Evolutionary conservation across 2,888 invertebrate genomes (phyloP), one percentile per base, ranked within the genome.

Genomic region (Micoletzkya japonica): DNA sequence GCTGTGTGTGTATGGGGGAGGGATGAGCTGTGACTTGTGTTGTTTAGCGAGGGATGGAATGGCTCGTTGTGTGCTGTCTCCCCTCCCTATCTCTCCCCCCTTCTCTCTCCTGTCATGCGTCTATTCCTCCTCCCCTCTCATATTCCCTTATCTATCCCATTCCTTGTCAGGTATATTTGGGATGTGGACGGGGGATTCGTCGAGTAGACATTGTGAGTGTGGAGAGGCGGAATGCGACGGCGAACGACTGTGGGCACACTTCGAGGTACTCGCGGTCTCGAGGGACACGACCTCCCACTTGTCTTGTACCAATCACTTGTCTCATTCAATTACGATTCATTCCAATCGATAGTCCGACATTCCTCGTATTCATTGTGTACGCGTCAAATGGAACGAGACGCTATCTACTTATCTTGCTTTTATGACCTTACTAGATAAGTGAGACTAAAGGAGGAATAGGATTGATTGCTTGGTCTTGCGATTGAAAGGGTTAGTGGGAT

Each of bases 161-260:
- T 61, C 49, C n/a, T 60, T 61, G 44, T 49, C n/a, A 49, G 44
- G 44, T 61, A 49, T 61, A 61, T 28, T 30, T 57, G 34, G 24
- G 24, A 67, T 67, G 67, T 67, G 67, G 67, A 67, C 17, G 28
- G 67, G 67, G 39, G 67, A 67, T 20, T 30, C 57, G 39, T 57
- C 67, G 26, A 57, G 57, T 28, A 56, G 57, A 56, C 67, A 67
- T 39, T 67, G 67, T 57, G 67, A 57, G 34, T 67, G 67, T 34
- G 66, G 58, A 28, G 74, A 74, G 20, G 58, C 61, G 26, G 74
- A 74, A 10, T 56, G 72, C 58, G 79, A 79, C 28, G 75, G 61
- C 30, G 76, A 76, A 10, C 74, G 73, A 50, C 69, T 79, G 10
- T 79, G 77, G 77, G 72, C 66, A 28, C 76, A 79, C 56, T 79